Evolutionary conservation across 1,140 invertebrate genomes (phyloP).

Genomic region (Drosophila sechellia): DNA sequence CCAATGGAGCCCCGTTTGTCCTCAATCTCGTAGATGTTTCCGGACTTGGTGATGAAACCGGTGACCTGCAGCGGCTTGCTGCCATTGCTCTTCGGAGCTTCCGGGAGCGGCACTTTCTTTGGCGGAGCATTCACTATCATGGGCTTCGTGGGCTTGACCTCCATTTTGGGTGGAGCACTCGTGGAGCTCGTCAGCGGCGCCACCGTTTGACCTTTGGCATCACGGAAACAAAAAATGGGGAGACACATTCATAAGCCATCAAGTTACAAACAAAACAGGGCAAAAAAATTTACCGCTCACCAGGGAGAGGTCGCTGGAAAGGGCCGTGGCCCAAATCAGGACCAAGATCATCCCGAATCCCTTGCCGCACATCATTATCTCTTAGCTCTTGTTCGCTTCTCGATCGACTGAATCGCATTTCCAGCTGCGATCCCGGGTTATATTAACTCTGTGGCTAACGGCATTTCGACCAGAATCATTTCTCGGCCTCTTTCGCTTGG

Average conservation of each 20-base stretch:
- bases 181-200: constrained; percentile 66
- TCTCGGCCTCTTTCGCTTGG: constrained; percentile 12
- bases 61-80: constrained; percentile 74
- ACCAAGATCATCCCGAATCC: constrained; percentile 56
- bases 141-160: constrained; percentile 50
- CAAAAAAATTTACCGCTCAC: constrained; percentile 82
- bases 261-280: neutral
- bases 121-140: constrained; percentile 74
- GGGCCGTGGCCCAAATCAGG: constrained; percentile 57
- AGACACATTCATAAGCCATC: neutral
- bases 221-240: neutral
- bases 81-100: constrained; percentile 27
- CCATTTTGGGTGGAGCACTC: constrained; percentile 37
- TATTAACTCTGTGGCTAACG: constrained; percentile 55
- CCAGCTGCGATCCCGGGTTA: constrained; percentile 24
- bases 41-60: constrained; percentile 75
- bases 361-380: constrained; percentile 36
- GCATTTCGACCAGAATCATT: constrained; percentile 20
- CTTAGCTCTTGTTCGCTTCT: constrained; percentile 18
- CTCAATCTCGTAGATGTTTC: constrained; percentile 76
- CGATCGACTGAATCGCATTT: constrained; percentile 49
- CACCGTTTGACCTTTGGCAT: constrained; percentile 41
- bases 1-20: constrained; percentile 67
- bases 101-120: constrained; percentile 48
- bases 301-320: constrained; percentile 69